A percentile compares a stretch with the other conserved stretches of the same genome.
Evolutionary conservation across 1,140 invertebrate genomes (phyloP).

Genomic region (Cyphomyrmex costatus): DNA sequence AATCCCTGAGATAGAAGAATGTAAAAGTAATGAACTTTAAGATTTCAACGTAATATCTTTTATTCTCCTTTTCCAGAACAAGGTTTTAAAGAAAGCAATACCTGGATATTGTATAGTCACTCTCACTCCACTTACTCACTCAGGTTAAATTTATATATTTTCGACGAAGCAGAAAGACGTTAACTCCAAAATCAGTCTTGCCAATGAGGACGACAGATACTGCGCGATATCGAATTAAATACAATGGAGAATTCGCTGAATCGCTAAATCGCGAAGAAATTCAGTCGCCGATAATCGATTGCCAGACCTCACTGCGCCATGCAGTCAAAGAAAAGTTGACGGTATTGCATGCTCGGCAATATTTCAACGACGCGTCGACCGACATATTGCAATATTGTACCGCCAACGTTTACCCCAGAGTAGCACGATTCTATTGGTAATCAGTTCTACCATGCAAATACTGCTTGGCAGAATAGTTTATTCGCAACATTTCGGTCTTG

Average conservation of each 20-base stretch:
- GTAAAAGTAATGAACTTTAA: too few species aligned
- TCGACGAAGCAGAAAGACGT: background rate
- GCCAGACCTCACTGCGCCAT: slow-evolving; percentile 24
- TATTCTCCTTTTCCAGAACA: too few species aligned
- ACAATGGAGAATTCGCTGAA: slow-evolving; percentile 61
- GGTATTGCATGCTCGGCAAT: slow-evolving; percentile 68
- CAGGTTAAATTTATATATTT: background rate
- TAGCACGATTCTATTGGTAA: slow-evolving; percentile 67
- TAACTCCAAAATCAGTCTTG: background rate
- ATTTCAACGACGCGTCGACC: slow-evolving; percentile 64
- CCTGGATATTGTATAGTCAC: too few species aligned
- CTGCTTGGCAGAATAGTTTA: slow-evolving; percentile 43
- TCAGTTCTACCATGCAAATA: slow-evolving; percentile 71
- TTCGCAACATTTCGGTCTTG: slow-evolving; percentile 49
- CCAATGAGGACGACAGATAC: slow-evolving; percentile 4
- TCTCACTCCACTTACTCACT: background rate
- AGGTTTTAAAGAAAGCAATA: too few species aligned
- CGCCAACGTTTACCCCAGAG: slow-evolving; percentile 70
- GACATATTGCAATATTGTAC: slow-evolving; percentile 73
- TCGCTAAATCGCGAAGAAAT: slow-evolving; percentile 73
- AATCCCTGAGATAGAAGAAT: too few species aligned
- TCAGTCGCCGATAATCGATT: slow-evolving; percentile 73
- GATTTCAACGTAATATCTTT: too few species aligned
- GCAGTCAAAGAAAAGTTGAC: slow-evolving; percentile 41
- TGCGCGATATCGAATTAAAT: slow-evolving; percentile 64